These are phyloP conservation scores for Struthidea cinerea DNA, from an alignment of 2,113 vertebrate species.

Conservation along the genomic window DNA sequence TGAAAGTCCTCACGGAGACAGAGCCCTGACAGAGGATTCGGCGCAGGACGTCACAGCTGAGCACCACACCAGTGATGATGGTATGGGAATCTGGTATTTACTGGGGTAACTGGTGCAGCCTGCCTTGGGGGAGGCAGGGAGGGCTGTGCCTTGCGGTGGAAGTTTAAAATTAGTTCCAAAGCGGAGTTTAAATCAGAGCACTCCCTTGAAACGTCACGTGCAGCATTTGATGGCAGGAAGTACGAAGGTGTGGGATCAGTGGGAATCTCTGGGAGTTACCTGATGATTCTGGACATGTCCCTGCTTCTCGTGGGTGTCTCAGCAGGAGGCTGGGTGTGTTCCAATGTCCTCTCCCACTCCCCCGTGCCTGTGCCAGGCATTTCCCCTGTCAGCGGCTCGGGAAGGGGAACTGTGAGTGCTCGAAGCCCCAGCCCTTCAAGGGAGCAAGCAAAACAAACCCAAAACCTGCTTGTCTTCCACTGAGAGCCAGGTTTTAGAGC, in stretches of 20 bases:
- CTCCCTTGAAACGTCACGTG: rapidly evolving
- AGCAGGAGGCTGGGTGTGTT: background rate
- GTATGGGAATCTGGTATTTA: constrained; percentile 53
- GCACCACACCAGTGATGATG: constrained; percentile 90
- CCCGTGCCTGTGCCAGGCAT: background rate
- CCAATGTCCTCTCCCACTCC: background rate
- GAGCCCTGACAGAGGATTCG: constrained; percentile 84
- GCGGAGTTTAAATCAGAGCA: background rate
- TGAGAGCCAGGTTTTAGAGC: background rate
- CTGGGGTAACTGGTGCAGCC: background rate
- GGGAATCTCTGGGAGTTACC: background rate
- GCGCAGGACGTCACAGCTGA: constrained; percentile 82
- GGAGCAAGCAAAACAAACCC: background rate
- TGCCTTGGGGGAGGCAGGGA: background rate
- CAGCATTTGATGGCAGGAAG: background rate
- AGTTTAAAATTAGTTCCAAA: background rate
- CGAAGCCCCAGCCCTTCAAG: background rate
- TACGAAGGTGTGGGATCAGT: rapidly evolving
- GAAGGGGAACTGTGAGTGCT: background rate
- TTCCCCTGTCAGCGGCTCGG: background rate
- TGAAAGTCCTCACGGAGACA: constrained; percentile 91
- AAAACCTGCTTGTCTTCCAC: background rate
- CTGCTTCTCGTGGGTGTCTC: background rate
- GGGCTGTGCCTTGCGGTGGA: background rate
- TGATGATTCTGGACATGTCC: background rate